Evolutionary conservation across 2,888 invertebrate species (phyloP).

Genomic region (Drosophila demipolita): DNA sequence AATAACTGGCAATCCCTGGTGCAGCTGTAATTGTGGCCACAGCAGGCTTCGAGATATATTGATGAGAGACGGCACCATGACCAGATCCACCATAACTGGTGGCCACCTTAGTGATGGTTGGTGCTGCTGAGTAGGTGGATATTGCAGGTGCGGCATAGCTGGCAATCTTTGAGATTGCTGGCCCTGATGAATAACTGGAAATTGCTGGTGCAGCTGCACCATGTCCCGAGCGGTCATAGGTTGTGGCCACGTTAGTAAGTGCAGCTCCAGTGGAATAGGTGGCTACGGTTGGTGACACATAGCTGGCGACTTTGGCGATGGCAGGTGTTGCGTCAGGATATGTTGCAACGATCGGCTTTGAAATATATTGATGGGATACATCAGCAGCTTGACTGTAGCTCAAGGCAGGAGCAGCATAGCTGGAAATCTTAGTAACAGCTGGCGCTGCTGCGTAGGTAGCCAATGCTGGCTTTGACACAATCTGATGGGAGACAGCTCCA

Average conservation of each 20-base stretch:
- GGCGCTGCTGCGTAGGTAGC: constrained; percentile 36
- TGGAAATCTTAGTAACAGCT: constrained; percentile 45
- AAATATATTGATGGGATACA: constrained; percentile 69
- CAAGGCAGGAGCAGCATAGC: constrained; percentile 30
- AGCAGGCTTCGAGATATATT: constrained; percentile 47
- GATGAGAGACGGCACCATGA: constrained; percentile 34
- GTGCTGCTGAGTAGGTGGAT: constrained; percentile 53
- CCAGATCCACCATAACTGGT: constrained; percentile 30
- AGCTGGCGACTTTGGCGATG: constrained; percentile 51
- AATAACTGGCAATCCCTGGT: constrained; percentile 46
- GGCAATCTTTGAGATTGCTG: constrained; percentile 44
- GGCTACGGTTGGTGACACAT: constrained; percentile 53
- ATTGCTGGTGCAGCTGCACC: constrained; percentile 51
- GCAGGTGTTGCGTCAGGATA: constrained; percentile 53
- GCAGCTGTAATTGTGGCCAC: neutral
- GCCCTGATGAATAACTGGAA: constrained; percentile 42
- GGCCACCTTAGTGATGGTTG: constrained; percentile 43
- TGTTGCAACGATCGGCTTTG: constrained; percentile 52
- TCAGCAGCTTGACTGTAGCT: constrained; percentile 53
- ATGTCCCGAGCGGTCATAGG: constrained; percentile 24
- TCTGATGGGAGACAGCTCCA: constrained; percentile 63
- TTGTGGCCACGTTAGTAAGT: constrained; percentile 21
- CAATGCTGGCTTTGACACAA: constrained; percentile 67
- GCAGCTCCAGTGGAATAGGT: constrained; percentile 38
- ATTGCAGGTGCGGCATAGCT: constrained; percentile 55